phyloP scores from a whole-genome alignment of 1,140 invertebrate genomes.

The Sitophilus oryzae region DNA sequence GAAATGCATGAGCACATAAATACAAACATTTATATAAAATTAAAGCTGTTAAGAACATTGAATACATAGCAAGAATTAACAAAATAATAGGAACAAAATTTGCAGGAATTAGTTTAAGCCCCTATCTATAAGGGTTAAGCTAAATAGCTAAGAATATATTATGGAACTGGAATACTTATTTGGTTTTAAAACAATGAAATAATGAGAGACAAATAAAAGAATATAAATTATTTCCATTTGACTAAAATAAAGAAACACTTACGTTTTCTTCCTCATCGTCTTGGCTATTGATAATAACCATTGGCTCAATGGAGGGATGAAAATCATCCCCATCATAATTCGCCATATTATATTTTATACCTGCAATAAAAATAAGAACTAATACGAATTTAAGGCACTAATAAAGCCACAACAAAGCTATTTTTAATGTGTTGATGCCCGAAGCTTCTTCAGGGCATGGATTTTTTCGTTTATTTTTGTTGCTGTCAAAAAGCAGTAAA shows the following conservation, averaged over 20 bases:
- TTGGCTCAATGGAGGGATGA: slow-evolving; percentile 33
- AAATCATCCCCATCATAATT: slow-evolving; percentile 32
- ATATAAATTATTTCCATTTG: background rate
- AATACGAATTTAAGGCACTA: slow-evolving; percentile 2
- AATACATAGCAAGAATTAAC: background rate
- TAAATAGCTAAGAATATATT: too few relatives aligned
- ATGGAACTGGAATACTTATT: too few relatives aligned
- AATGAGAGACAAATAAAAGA: slow-evolving; percentile 1
- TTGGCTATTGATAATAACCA: slow-evolving; percentile 35
- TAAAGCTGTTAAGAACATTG: background rate
- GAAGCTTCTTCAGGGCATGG: slow-evolving; percentile 2
- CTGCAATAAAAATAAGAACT: background rate
- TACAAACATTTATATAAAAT: background rate
- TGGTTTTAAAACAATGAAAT: background rate
- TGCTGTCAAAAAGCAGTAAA: slow-evolving; percentile 34
- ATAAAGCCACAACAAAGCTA: slow-evolving; percentile 16
- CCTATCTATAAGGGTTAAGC: too few relatives aligned
- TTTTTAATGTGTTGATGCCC: slow-evolving; percentile 11
- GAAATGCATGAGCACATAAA: background rate
- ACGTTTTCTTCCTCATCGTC: slow-evolving; percentile 28
- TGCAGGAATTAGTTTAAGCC: too few relatives aligned
- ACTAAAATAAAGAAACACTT: slow-evolving; percentile 7
- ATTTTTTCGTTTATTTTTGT: slow-evolving; percentile 28
- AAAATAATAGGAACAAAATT: too few relatives aligned
- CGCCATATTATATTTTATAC: slow-evolving; percentile 16